phyloP scores from a whole-genome alignment of 1,140 invertebrate genomes.

The Hormaphis cornu region DNA sequence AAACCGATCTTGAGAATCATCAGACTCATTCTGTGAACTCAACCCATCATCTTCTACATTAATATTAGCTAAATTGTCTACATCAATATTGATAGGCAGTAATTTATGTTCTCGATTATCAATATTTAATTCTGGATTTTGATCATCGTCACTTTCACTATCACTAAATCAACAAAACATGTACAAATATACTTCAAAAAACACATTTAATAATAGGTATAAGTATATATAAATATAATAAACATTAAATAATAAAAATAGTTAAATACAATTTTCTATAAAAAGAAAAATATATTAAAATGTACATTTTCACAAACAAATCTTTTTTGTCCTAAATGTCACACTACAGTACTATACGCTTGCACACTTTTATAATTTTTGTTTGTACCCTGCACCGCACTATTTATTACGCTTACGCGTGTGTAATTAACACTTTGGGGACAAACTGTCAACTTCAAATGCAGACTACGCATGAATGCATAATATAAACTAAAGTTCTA shows the following conservation, averaged over 20 bases:
- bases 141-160: slow-evolving; percentile 23
- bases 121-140: not conserved
- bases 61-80: slow-evolving; percentile 24
- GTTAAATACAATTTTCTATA: not conserved
- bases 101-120: slow-evolving; percentile 2
- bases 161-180: slow-evolving; percentile 24
- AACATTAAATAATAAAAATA: not conserved
- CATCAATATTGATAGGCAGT: not conserved
- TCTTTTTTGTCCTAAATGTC: too few species aligned
- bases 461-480: too few species aligned
- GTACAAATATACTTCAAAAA: slow-evolving; percentile 46
- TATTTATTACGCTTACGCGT: too few species aligned
- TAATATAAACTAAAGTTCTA: too few species aligned
- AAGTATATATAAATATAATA: not conserved
- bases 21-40: slow-evolving; percentile 44
- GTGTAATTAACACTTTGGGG: too few species aligned
- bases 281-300: too few species aligned
- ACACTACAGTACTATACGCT: too few species aligned
- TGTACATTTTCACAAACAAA: too few species aligned
- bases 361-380: too few species aligned
- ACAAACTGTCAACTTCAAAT: too few species aligned
- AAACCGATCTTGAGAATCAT: slow-evolving; percentile 51
- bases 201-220: not conserved
- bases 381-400: too few species aligned
- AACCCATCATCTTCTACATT: slow-evolving; percentile 40